A percentile compares a stretch with the other conserved stretches of the same genome.
phyloP scores from a whole-genome alignment of 2,888 invertebrate species.

The Callyntrura guangdongensis region DNA sequence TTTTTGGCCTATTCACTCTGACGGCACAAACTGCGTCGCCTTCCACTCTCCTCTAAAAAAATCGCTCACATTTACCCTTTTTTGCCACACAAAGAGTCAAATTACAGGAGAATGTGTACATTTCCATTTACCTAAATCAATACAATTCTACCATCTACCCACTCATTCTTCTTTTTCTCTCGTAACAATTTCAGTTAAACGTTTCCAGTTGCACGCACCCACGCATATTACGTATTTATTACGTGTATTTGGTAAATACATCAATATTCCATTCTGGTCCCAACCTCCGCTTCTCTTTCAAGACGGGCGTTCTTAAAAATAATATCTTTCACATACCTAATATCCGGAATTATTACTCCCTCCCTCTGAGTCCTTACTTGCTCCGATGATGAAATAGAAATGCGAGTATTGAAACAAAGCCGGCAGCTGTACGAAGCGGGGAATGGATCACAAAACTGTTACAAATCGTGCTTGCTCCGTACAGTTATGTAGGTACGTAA shows the following conservation, averaged over 20 bases:
- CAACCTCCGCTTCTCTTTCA: background rate
- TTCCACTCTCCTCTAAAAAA: too few species aligned
- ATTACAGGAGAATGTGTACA: too few species aligned
- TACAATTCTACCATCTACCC: background rate
- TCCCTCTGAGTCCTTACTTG: too few species aligned
- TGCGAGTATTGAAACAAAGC: background rate
- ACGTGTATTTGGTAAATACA: background rate
- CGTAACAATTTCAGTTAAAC: background rate
- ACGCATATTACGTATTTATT: background rate
- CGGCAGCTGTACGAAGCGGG: too few species aligned
- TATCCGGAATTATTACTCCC: slow-evolving; percentile 46
- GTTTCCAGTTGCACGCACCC: background rate
- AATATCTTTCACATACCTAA: slow-evolving; percentile 36
- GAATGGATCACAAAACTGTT: background rate
- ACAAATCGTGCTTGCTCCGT: background rate
- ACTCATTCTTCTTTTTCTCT: background rate
- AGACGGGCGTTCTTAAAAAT: slow-evolving; percentile 14
- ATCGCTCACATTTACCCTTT: too few species aligned
- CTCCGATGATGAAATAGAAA: slow-evolving; percentile 5
- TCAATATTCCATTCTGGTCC: slow-evolving; percentile 36
- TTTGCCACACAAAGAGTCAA: background rate
- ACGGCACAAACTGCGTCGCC: too few species aligned
- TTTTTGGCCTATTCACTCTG: background rate
- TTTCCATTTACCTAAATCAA: too few species aligned
- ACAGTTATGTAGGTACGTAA: background rate